phyloP scores from a whole-genome alignment of 2,888 invertebrate genomes.

The Bembecia ichneumoniformis region DNA sequence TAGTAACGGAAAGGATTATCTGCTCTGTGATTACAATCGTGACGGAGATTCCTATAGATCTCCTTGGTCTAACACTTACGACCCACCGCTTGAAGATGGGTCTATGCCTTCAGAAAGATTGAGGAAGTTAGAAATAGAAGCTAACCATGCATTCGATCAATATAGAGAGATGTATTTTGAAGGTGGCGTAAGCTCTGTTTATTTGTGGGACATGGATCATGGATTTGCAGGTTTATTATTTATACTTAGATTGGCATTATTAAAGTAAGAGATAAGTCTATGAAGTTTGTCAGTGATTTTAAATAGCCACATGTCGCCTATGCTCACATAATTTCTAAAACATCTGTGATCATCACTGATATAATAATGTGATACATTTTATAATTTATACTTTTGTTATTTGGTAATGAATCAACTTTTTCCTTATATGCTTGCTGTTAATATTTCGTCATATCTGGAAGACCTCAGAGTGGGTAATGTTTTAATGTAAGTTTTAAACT shows the following conservation, averaged over 20 bases:
- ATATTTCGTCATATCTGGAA: no score
- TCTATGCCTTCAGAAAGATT: constrained; percentile 98
- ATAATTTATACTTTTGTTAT: no score
- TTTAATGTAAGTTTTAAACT: no score
- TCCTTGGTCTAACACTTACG: constrained; percentile 99
- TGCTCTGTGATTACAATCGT: constrained; percentile 98
- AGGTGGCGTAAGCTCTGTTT: constrained; percentile 99
- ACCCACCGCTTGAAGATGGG: constrained; percentile 97
- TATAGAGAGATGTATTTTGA: constrained; percentile 99
- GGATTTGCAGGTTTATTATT: constrained; percentile 87
- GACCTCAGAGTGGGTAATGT: no score
- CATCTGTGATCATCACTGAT: no score
- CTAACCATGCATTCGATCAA: constrained; percentile 98
- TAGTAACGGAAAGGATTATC: constrained; percentile 95
- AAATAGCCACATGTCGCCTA: no score
- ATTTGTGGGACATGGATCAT: constrained; percentile 98
- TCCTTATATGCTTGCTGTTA: no score
- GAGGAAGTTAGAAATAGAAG: constrained; percentile 96
- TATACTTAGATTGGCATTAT: neutral
- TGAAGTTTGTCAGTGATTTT: neutral
- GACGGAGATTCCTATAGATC: constrained; percentile 99
- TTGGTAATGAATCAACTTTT: no score
- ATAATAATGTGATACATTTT: no score
- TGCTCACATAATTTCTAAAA: no score
- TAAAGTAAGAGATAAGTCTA: neutral